Evolutionary conservation across 2,797 vertebrate species (phyloP).

Genomic region (Fratercula arctica): DNA sequence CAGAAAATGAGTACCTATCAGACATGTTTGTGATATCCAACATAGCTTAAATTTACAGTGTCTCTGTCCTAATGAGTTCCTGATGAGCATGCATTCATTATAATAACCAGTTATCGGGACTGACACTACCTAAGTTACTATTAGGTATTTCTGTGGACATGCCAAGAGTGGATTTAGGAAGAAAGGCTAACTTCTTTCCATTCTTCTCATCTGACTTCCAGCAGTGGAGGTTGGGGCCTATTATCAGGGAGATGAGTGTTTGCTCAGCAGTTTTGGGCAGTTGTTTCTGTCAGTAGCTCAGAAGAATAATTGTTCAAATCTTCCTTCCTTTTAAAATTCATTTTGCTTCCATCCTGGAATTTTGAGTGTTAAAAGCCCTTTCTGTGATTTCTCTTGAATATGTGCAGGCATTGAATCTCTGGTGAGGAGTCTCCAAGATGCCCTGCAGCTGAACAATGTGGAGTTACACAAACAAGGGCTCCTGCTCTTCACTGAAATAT

Average conservation of each 20-base stretch:
- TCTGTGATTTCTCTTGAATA: slow-evolving; percentile 15
- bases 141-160: not conserved
- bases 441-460: slow-evolving; percentile 80
- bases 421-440: slow-evolving; percentile 86
- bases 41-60: not conserved
- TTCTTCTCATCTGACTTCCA: not conserved
- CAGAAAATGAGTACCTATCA: not conserved
- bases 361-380: not conserved
- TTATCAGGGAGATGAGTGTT: not conserved
- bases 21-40: not conserved
- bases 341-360: not conserved
- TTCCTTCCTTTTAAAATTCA: not conserved
- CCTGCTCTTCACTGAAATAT: slow-evolving; percentile 87
- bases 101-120: not conserved
- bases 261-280: not conserved
- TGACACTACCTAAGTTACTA: not conserved
- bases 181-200: not conserved
- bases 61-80: not conserved
- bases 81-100: not conserved
- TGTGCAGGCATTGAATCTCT: slow-evolving; percentile 90
- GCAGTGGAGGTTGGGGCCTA: not conserved
- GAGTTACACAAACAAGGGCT: slow-evolving; percentile 91
- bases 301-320: not conserved
- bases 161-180: not conserved
- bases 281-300: not conserved